Conservation (phyloP, 2,797 vertebrate genomes). For the Myripristis jacobus region DNA sequence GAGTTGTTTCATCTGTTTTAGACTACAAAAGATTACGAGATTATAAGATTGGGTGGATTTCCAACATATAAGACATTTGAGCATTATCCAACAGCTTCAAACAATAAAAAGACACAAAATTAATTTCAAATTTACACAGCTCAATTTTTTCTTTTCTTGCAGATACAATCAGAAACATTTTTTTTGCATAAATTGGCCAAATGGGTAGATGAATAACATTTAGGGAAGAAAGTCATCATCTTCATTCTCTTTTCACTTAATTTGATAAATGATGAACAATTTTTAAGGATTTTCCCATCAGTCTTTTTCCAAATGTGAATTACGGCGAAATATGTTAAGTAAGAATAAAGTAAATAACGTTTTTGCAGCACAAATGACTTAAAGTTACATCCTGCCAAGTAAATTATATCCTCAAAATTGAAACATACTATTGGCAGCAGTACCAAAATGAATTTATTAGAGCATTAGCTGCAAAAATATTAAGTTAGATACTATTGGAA, state of each 20-base stretch:
- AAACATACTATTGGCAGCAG: background rate
- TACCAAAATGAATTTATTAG: background rate
- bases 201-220: constrained; percentile 19
- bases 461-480: background rate
- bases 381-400: background rate
- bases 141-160: constrained; percentile 46
- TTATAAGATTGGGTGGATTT: constrained; percentile 72
- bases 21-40: constrained; percentile 63
- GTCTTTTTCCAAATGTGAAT: background rate
- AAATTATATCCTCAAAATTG: background rate
- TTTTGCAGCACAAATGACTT: background rate
- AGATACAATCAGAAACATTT: constrained; percentile 54
- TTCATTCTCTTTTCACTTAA: constrained; percentile 1
- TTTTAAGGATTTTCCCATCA: constrained; percentile 18
- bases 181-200: constrained; percentile 34
- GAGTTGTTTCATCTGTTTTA: constrained; percentile 66
- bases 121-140: constrained; percentile 44
- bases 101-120: constrained; percentile 35
- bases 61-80: constrained; percentile 57
- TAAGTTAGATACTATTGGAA: background rate
- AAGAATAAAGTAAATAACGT: background rate
- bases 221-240: constrained; percentile 1
- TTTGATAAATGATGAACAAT: constrained; percentile 31
- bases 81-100: constrained; percentile 68
- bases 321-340: background rate